Evolutionary conservation across 2,113 vertebrate genomes (phyloP).

Genomic region (Chinchilla lanigera): DNA sequence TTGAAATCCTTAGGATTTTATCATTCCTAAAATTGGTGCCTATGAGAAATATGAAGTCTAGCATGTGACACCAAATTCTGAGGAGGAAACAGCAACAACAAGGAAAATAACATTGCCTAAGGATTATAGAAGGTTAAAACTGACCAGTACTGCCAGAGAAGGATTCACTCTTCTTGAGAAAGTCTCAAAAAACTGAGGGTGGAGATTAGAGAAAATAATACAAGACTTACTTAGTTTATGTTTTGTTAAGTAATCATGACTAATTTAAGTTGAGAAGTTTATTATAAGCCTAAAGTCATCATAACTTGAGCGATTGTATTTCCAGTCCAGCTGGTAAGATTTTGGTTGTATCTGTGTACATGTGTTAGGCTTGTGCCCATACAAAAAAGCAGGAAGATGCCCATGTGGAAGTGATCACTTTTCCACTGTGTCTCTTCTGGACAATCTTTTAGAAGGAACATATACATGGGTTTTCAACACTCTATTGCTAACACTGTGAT

Average conservation of each 20-base stretch:
- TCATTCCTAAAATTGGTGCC: too few species aligned
- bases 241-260: background rate
- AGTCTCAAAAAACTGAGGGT: background rate
- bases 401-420: too few species aligned
- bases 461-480: too few species aligned
- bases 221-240: background rate
- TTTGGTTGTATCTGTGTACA: background rate
- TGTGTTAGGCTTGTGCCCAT: background rate
- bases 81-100: too few species aligned
- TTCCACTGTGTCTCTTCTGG: background rate
- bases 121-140: too few species aligned
- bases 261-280: background rate
- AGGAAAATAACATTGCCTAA: too few species aligned
- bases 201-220: background rate
- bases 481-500: too few species aligned
- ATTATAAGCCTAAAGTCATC: background rate
- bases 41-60: too few species aligned
- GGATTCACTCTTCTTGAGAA: too few species aligned
- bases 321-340: background rate
- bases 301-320: background rate
- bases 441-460: background rate
- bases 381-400: background rate
- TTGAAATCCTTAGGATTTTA: too few species aligned
- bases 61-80: too few species aligned
- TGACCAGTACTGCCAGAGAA: too few species aligned